These are phyloP conservation scores for Cloeon dipterum DNA, from an alignment of 2,888 invertebrate genomes.

Conservation along the genomic window DNA sequence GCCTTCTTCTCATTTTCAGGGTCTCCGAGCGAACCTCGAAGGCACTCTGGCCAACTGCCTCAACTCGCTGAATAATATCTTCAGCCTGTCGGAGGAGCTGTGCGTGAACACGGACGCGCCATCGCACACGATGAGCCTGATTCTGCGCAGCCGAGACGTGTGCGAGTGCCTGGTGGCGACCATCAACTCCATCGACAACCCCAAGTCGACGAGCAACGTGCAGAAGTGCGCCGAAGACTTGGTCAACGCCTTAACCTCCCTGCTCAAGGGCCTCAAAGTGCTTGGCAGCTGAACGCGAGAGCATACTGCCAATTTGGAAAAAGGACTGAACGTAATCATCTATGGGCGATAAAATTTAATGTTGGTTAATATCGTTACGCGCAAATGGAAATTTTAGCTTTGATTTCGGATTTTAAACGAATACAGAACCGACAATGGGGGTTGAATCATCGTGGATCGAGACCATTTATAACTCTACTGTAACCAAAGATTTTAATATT, in stretches of 20 bases:
- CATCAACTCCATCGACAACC: not conserved
- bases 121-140: not conserved
- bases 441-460: too few species aligned
- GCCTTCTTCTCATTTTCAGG: too few species aligned
- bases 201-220: not conserved
- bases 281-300: not conserved
- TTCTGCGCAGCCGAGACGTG: not conserved
- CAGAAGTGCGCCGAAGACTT: slow-evolving; percentile 1
- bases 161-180: not conserved
- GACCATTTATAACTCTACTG: too few species aligned
- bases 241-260: not conserved
- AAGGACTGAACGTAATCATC: too few species aligned
- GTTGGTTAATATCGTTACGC: too few species aligned
- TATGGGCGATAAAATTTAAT: too few species aligned
- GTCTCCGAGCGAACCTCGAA: too few species aligned
- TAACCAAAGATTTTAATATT: too few species aligned
- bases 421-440: too few species aligned
- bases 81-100: not conserved
- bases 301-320: too few species aligned
- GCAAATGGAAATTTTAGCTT: too few species aligned
- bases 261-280: not conserved
- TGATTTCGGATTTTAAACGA: too few species aligned
- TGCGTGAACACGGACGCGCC: not conserved
- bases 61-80: not conserved
- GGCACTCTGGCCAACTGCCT: not conserved